phyloP scores from a whole-genome alignment of 2,797 vertebrate genomes.

The Malacoctenus gilli region DNA sequence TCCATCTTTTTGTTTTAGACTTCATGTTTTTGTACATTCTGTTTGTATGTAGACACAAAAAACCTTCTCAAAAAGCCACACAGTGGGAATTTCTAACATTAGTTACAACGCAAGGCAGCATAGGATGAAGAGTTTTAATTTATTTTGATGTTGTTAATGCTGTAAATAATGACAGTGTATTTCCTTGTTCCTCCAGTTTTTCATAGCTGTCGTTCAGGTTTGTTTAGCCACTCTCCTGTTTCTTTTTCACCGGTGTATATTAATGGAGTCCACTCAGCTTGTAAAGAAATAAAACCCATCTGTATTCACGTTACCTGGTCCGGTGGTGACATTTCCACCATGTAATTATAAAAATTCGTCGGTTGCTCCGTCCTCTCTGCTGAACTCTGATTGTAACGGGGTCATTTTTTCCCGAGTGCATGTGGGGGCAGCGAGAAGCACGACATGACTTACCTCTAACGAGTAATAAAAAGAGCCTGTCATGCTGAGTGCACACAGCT shows the following conservation, averaged over 20 bases:
- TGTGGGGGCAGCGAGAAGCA: constrained; percentile 8
- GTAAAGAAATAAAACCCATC: not conserved
- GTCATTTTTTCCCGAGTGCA: constrained; percentile 2
- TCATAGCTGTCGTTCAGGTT: not conserved
- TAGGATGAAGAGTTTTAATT: too few relatives aligned
- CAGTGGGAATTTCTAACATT: too few relatives aligned
- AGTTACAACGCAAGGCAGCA: too few relatives aligned
- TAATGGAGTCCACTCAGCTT: not conserved
- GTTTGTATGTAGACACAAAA: too few relatives aligned
- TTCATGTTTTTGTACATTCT: too few relatives aligned
- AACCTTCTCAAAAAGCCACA: too few relatives aligned
- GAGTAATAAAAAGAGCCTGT: constrained; percentile 23
- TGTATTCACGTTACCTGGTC: not conserved
- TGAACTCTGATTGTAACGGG: not conserved
- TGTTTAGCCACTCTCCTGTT: not conserved
- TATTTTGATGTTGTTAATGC: too few relatives aligned
- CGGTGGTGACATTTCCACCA: constrained; percentile 5
- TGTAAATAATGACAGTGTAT: too few relatives aligned
- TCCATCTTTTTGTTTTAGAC: too few relatives aligned
- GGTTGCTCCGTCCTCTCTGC: constrained; percentile 1
- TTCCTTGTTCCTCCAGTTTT: too few relatives aligned
- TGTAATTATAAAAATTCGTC: constrained; percentile 5
- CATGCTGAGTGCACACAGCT: constrained; percentile 14
- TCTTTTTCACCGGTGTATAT: not conserved
- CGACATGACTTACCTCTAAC: constrained; percentile 14